Evolutionary conservation across 2,113 vertebrate species (phyloP).

Genomic region (Poecile atricapillus): DNA sequence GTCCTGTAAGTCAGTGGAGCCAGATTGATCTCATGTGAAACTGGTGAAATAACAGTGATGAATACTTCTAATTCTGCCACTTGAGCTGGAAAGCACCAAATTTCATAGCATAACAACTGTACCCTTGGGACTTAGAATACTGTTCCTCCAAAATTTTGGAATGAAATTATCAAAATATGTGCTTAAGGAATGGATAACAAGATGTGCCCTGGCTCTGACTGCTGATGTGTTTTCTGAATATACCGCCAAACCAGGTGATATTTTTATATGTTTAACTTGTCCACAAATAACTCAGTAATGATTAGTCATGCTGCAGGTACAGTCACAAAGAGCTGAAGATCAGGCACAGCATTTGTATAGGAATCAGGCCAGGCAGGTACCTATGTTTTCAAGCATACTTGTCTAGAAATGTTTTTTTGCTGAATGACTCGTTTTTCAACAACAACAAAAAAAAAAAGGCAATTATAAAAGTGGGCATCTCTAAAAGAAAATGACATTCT

Average conservation of each 20-base stretch:
- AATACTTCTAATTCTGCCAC: not conserved
- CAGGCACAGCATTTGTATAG: not conserved
- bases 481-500: not conserved
- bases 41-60: not conserved
- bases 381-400: not conserved
- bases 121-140: not conserved
- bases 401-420: not conserved
- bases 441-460: not conserved
- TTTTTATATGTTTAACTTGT: not conserved
- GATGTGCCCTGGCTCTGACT: not conserved
- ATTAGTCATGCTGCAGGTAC: not conserved
- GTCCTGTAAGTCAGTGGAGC: not conserved
- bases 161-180: not conserved
- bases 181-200: not conserved
- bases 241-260: not conserved
- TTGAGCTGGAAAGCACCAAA: not conserved
- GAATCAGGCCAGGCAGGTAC: not conserved
- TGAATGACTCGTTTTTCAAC: not conserved
- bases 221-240: not conserved
- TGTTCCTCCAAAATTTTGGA: not conserved
- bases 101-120: not conserved
- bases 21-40: not conserved
- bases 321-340: not conserved
- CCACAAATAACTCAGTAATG: not conserved
- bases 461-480: not conserved